Base-by-base conservation (phyloP, 2,113 vertebrate genomes). In the Nesogale talazaci region DNA sequence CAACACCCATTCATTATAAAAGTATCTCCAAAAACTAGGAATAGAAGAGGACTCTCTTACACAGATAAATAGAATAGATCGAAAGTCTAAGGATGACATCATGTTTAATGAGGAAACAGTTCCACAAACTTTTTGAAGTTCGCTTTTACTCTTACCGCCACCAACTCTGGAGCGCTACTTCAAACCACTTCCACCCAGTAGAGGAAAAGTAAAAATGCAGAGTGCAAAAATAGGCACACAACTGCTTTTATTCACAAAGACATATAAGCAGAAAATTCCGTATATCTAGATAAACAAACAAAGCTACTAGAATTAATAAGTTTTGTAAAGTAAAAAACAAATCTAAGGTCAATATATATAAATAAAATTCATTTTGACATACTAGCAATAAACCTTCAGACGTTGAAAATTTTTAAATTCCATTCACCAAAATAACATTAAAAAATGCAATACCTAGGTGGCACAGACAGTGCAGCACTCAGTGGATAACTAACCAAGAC, bases 151-250 rank as follows among this genome's bases (percentile, higher is more conserved):
- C 23, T 67, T 89, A 15, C 22, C 74, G 25, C 59, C 63, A 22
- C 36, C 69, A 91, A n/a, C 63, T 92, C 25, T 74, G 36, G 27
- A 59, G 36, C 25, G 56, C 42, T 80, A 16, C 29, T 93, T 4
- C 86, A 69, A 52, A 27, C n/a, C 34, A 72, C 23, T 75, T 84
- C n/a, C 40, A 52, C 20, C 74, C 42, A 78, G 88, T 79, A 83
- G 3, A 86, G 12, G 9, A 61, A 72, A 79, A 72, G 12, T 61
- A 61, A 56, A 86, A 72, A 27, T 17, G 29, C 2, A 75, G 89
- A 38, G 40, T 87, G 34, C 20, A 83, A 93, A 93, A 82, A 27
- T 78, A 16, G 52, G 91, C 72, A 82, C 82, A 75, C 92, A 93
- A 61, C 16, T 31, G 46, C 46, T 52, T 87, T 85, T 85, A 80